Conservation (phyloP, 2,888 invertebrate genomes). For the Trisateles emortualis region DNA sequence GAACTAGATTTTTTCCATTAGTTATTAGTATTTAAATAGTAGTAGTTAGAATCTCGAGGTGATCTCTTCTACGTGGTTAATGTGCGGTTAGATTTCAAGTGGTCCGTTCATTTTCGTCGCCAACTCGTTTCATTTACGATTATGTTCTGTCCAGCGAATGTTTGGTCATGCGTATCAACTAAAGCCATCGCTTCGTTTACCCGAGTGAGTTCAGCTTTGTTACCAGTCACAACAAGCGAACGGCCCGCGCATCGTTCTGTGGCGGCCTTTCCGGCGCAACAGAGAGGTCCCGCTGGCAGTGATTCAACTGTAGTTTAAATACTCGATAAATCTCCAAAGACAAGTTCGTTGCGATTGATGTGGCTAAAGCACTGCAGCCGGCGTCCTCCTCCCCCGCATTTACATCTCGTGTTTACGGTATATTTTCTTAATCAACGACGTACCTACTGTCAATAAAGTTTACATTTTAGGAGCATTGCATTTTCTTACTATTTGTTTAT, state of each 20-base stretch:
- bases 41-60: too few relatives aligned
- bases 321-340: conserved; percentile 45
- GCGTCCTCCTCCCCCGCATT: conserved; percentile 4
- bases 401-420: conserved; percentile 18
- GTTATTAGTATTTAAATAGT: too few relatives aligned
- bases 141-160: conserved; percentile 1
- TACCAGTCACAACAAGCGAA: not conserved
- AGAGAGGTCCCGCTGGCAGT: not conserved
- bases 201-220: not conserved
- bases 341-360: conserved; percentile 41
- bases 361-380: conserved; percentile 6
- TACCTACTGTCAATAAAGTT: not conserved
- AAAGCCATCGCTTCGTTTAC: not conserved
- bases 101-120: not conserved
- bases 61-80: too few relatives aligned
- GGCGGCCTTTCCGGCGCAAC: not conserved
- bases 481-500: not conserved
- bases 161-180: conserved; percentile 1
- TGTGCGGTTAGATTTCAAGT: not conserved
- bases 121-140: conserved; percentile 1
- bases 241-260: not conserved
- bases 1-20: too few relatives aligned
- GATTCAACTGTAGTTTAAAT: conserved; percentile 5
- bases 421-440: not conserved
- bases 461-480: not conserved